Percentiles rank a stretch among this genome's conserved stretches.
Conservation (phyloP, 2,888 invertebrate species). For the Drosophila histrio region DNA sequence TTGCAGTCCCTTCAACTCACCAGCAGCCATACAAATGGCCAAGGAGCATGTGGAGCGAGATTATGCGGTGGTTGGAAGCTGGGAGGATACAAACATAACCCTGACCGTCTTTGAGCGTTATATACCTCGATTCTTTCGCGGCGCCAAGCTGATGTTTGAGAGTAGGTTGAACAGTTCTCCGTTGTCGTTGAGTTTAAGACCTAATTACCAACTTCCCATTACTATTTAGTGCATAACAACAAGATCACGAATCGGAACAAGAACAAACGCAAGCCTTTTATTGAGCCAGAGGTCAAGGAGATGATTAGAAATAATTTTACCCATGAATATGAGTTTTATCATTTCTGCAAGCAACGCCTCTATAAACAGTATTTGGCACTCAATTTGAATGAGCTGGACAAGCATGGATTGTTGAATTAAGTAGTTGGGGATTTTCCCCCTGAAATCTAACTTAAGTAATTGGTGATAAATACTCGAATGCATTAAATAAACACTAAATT, state of each 20-base stretch:
- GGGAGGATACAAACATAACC: constrained; percentile 94
- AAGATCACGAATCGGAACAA: constrained; percentile 87
- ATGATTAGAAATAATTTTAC: constrained; percentile 93
- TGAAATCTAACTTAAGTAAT: constrained; percentile 1
- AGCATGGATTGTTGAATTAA: constrained; percentile 59
- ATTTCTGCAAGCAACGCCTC: constrained; percentile 93
- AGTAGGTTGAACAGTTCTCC: constrained; percentile 53
- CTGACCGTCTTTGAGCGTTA: constrained; percentile 92
- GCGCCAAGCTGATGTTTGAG: constrained; percentile 85
- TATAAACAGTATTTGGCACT: constrained; percentile 90
- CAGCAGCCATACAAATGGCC: constrained; percentile 92
- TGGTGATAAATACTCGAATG: constrained; percentile 22
- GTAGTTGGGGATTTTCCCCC: constrained; percentile 24
- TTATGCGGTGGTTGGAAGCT: constrained; percentile 94
- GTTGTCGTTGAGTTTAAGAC: neutral
- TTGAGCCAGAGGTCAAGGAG: constrained; percentile 82
- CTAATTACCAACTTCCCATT: neutral
- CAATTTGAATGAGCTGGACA: constrained; percentile 58
- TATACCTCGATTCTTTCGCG: constrained; percentile 91
- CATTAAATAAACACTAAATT: constrained; percentile 2
- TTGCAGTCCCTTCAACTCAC: constrained; percentile 90
- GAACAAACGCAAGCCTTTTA: constrained; percentile 91
- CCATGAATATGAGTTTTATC: constrained; percentile 94
- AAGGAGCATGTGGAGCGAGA: constrained; percentile 93
- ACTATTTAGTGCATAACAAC: constrained; percentile 58